These are phyloP conservation scores for Ophion obscuratus DNA, from an alignment of 2,888 invertebrate species.

Conservation along the genomic window DNA sequence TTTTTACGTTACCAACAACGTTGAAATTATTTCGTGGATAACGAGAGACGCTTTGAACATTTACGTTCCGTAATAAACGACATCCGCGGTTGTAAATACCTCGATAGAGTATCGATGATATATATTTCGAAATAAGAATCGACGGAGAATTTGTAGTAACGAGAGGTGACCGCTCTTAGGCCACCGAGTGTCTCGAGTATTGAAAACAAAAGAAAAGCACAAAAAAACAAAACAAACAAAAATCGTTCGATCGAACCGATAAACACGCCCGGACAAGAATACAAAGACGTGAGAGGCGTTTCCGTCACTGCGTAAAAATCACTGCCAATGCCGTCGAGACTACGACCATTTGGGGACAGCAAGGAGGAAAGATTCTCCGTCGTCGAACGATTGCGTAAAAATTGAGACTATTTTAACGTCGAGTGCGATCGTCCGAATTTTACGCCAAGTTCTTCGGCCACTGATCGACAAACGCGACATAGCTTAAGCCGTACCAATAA, in stretches of 20 bases:
- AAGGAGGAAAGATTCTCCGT: neutral
- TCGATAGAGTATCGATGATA: neutral
- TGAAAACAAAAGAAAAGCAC: slow-evolving; percentile 32
- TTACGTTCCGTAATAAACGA: neutral
- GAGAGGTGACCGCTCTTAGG: neutral
- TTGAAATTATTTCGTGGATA: neutral
- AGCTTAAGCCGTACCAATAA: slow-evolving; percentile 49
- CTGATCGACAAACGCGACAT: slow-evolving; percentile 35
- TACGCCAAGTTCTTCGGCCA: neutral
- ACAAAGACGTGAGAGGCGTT: neutral
- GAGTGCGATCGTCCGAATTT: neutral
- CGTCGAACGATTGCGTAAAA: neutral
- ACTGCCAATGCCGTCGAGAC: slow-evolving; percentile 66
- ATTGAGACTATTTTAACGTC: neutral
- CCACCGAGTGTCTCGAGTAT: slow-evolving; percentile 49
- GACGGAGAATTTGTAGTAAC: neutral
- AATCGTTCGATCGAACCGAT: slow-evolving; percentile 7
- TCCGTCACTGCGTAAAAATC: slow-evolving; percentile 47
- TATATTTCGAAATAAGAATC: neutral
- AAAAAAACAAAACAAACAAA: slow-evolving; percentile 34
- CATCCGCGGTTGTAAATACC: neutral
- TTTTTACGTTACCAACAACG: too few relatives aligned
- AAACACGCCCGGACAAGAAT: neutral
- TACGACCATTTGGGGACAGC: slow-evolving; percentile 27
- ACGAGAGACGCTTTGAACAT: neutral